Evolutionary conservation across 2,113 vertebrate genomes (phyloP).

Genomic region (Nesoenas mayeri): DNA sequence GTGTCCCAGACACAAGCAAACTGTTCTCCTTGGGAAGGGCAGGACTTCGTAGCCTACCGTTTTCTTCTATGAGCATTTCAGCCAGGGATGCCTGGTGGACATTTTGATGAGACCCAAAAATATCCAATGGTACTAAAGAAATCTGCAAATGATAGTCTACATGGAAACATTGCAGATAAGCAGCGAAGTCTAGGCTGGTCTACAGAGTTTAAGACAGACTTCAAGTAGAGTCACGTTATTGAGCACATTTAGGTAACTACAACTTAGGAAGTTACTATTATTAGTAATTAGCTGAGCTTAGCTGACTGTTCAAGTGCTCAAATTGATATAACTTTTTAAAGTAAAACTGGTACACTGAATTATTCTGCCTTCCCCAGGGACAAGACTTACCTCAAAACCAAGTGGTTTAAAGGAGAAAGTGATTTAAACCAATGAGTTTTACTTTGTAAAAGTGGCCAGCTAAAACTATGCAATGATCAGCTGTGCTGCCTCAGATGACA

Average conservation of each 20-base stretch:
- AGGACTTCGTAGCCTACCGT: neutral
- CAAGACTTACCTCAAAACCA: neutral
- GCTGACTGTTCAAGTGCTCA: neutral
- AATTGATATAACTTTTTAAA: fast-evolving
- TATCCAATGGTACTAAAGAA: neutral
- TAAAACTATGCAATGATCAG: neutral
- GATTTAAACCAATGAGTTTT: neutral
- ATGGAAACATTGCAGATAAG: neutral
- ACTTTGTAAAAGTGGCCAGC: neutral
- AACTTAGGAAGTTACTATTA: neutral
- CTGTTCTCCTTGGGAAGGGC: neutral
- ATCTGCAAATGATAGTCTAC: neutral
- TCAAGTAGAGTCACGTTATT: no score
- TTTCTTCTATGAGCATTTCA: neutral
- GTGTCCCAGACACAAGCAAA: neutral
- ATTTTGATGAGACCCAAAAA: neutral
- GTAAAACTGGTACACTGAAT: neutral
- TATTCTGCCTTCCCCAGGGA: neutral
- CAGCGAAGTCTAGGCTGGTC: neutral
- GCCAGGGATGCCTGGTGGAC: neutral
- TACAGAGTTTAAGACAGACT: neutral
- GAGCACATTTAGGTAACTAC: neutral
- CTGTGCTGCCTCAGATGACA: neutral
- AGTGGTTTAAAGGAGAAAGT: neutral
- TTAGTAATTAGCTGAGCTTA: neutral